A percentile compares a stretch with the other conserved stretches of the same genome.
Evolutionary conservation across 2,888 invertebrate genomes (phyloP).

Genomic region (Hypena proboscidalis): DNA sequence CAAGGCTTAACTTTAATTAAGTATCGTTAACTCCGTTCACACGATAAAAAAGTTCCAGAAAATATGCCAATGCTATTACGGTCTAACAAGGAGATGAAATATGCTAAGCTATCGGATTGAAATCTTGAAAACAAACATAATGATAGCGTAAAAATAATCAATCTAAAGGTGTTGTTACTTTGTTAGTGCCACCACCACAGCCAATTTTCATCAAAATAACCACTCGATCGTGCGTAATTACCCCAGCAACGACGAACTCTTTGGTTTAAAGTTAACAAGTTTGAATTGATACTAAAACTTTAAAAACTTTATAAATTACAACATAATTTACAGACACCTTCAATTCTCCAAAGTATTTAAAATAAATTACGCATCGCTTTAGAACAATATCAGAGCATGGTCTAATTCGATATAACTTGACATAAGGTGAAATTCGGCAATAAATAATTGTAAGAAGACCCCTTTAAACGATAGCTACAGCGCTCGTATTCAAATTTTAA

Average conservation of each 20-base stretch:
- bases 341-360: conserved; percentile 13
- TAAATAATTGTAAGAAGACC: conserved; percentile 50
- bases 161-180: too few species aligned
- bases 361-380: conserved; percentile 28
- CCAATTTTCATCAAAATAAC: too few species aligned
- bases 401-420: conserved; percentile 33
- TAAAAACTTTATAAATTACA: conserved; percentile 5
- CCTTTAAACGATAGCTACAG: conserved; percentile 16
- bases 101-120: too few species aligned
- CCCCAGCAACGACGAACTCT: too few species aligned
- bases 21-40: conserved; percentile 23
- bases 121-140: too few species aligned
- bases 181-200: too few species aligned
- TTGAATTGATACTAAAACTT: conserved; percentile 8
- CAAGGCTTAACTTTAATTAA: conserved; percentile 23
- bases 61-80: conserved; percentile 13
- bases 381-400: conserved; percentile 12
- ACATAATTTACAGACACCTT: conserved; percentile 12
- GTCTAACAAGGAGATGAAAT: not conserved
- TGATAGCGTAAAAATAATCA: too few species aligned
- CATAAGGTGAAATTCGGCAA: conserved; percentile 47
- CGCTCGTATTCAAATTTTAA: conserved; percentile 40
- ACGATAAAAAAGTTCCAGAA: conserved; percentile 10
- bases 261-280: too few species aligned
- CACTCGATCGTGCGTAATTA: too few species aligned